Percentiles rank a stretch among this genome's conserved stretches.
These are phyloP conservation scores for Eira barbara DNA, from an alignment of 2,113 vertebrate species.

Conservation along the genomic window DNA sequence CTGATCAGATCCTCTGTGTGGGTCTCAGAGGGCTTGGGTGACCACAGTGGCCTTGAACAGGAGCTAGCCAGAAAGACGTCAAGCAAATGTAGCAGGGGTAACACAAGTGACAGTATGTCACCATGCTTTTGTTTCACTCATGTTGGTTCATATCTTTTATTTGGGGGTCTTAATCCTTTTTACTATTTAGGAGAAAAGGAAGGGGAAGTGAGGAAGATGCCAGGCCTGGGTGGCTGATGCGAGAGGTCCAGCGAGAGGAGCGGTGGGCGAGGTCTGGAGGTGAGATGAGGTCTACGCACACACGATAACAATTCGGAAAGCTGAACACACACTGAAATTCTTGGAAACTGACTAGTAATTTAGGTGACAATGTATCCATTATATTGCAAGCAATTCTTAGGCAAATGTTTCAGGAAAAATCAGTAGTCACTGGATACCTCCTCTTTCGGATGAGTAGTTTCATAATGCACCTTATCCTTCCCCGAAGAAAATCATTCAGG, in stretches of 20 bases:
- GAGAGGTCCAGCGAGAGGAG: fast-evolving
- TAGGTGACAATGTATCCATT: background rate
- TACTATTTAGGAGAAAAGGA: background rate
- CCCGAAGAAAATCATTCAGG: background rate
- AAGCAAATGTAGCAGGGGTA: background rate
- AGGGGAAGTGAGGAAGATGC: no score
- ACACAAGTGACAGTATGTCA: background rate
- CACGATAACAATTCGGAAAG: background rate
- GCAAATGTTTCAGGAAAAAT: background rate
- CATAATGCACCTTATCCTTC: background rate
- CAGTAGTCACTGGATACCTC: background rate
- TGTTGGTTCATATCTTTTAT: background rate
- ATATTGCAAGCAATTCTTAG: background rate
- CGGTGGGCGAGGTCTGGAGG: background rate
- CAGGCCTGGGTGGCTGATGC: background rate
- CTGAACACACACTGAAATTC: background rate
- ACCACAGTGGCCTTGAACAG: no score
- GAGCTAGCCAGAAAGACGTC: background rate
- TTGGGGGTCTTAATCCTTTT: background rate
- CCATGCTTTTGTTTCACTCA: background rate
- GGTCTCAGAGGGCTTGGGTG: background rate
- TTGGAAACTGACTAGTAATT: background rate
- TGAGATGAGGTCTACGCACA: background rate
- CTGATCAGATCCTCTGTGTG: background rate
- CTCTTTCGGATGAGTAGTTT: background rate